Base-by-base conservation (phyloP, 2,888 invertebrate species). In the Pantelozetes paolii region DNA sequence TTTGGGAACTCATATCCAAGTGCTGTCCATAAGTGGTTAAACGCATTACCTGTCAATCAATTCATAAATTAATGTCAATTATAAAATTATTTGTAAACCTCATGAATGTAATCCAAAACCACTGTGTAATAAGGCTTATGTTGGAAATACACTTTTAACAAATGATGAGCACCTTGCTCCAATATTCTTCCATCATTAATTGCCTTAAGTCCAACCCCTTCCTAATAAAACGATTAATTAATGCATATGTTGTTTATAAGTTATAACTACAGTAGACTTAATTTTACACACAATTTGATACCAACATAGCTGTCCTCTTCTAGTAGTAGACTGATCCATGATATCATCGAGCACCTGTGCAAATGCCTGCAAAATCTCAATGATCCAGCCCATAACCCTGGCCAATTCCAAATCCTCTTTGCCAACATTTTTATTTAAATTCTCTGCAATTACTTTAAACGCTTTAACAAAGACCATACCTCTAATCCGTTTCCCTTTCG, bases 221-320 rank as follows among this genome's bases (percentile, higher is more conserved):
- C 18, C 9, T 36, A 18, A 15, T 64, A n/a, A n/a, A 20, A 2
- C 6, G 6, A 36, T 20, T 26, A 36, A 13, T 36, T 6, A 64
- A 32, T 15, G 1, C 6, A 20, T 5, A n/a, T 9, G 9, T 36
- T 36, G 6, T 20, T 18, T 36, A n/a, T n/a, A n/a, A n/a, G n/a
- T n/a, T n/a, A n/a, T n/a, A n/a, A n/a, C n/a, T n/a, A n/a, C n/a
- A n/a, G n/a, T n/a, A n/a, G n/a, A n/a, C n/a, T 36, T 8, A 5
- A 36, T 64, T 2, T 8, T 5, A 36, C 36, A 36, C 71, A 76
- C 76, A 23, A 42, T 71, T 62, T 64, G 71, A 83, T 94, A 89
- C 98, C 98, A 99, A 82, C 96, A 94, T 0, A 89, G 89, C 75
- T 89, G 87, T 1, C 94, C 95, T 75, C 98, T 87, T 36, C 98